A percentile compares a stretch with the other conserved stretches of the same genome.
Conservation (phyloP, 2,888 invertebrate species). For the Parthenolecanium corni region DNA sequence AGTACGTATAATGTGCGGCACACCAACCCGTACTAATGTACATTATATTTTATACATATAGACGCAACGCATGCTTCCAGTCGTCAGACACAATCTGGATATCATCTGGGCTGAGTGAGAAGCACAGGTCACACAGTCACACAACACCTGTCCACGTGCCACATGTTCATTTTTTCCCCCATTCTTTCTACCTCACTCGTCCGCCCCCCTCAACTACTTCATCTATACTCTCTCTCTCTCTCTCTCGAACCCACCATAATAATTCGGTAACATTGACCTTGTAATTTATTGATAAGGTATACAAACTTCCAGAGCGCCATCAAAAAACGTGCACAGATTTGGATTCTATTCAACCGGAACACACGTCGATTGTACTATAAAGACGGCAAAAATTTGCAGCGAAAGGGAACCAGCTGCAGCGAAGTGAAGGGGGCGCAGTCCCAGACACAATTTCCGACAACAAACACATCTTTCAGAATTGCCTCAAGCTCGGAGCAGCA, state of each 20-base stretch:
- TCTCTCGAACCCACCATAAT: constrained; percentile 1
- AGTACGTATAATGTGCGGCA: too few species aligned
- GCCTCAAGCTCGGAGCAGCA: too few species aligned
- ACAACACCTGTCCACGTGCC: constrained; percentile 29
- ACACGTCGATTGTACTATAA: too few species aligned
- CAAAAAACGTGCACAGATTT: too few species aligned
- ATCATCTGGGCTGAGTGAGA: constrained; percentile 14
- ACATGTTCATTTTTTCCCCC: constrained; percentile 20
- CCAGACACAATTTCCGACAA: too few species aligned
- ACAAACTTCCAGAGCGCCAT: constrained; percentile 9
- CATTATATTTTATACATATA: constrained; percentile 1
- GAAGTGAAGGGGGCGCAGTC: too few species aligned
- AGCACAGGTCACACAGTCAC: constrained; percentile 15
- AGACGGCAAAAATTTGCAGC: too few species aligned
- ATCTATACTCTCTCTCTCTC: background rate
- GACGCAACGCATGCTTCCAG: background rate
- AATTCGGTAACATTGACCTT: constrained; percentile 25
- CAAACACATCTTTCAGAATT: too few species aligned
- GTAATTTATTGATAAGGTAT: constrained; percentile 18
- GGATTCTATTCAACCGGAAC: too few species aligned
- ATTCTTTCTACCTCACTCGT: background rate
- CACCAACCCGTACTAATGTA: background rate
- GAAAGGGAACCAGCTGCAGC: too few species aligned
- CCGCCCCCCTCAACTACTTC: too few species aligned
- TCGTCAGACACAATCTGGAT: constrained; percentile 18